phyloP scores from a whole-genome alignment of 2,797 vertebrate species.

The Cottoperca gobio region DNA sequence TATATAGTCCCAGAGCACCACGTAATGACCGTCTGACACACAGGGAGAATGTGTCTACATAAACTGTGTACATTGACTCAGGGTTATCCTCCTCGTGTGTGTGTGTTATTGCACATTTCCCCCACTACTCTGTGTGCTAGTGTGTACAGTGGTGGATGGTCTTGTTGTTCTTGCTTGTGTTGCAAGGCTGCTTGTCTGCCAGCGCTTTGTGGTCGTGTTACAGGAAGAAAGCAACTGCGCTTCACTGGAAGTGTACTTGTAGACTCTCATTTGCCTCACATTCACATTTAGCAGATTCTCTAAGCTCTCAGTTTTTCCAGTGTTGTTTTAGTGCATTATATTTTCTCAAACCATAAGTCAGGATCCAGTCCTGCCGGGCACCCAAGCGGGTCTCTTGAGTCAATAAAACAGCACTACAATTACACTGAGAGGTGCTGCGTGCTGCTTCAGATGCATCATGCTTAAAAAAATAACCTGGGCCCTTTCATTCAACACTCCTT shows the following conservation, averaged over 20 bases:
- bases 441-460: background rate
- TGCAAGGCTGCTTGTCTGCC: background rate
- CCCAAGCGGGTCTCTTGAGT: background rate
- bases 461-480: background rate
- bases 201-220: background rate
- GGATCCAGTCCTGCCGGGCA: constrained; percentile 7
- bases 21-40: constrained; percentile 58
- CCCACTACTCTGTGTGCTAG: background rate
- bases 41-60: constrained; percentile 34
- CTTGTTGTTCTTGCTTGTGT: constrained; percentile 26
- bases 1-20: constrained; percentile 66
- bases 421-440: background rate
- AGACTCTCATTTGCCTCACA: background rate
- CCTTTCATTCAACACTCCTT: background rate
- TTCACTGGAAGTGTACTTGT: constrained; percentile 28
- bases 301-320: background rate
- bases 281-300: constrained; percentile 17
- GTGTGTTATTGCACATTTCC: constrained; percentile 29
- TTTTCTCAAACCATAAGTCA: constrained; percentile 23
- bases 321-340: background rate
- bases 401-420: constrained; percentile 8
- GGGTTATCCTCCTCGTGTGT: background rate
- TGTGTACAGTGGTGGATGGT: background rate
- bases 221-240: constrained; percentile 18
- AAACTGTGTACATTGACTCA: constrained; percentile 24